Conservation (phyloP, 2,113 vertebrate species). For the Caranx ignobilis region DNA sequence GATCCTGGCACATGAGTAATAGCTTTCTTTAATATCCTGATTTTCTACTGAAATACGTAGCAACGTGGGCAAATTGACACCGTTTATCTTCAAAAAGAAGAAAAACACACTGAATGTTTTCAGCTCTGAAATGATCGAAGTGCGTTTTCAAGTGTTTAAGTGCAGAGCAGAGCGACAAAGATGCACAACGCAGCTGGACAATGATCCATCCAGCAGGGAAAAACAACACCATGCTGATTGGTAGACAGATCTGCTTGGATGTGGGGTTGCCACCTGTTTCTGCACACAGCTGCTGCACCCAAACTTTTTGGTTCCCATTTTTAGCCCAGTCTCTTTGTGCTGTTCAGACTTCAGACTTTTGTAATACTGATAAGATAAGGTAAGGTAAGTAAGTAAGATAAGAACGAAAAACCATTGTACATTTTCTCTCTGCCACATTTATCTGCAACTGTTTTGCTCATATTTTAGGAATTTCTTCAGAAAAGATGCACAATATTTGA, state of each 20-base stretch:
- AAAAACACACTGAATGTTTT: background rate
- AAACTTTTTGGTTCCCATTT: constrained; percentile 49
- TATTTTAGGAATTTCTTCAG: too few species aligned
- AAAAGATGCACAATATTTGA: background rate
- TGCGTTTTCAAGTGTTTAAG: constrained; percentile 27
- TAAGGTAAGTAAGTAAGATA: background rate
- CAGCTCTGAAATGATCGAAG: constrained; percentile 5
- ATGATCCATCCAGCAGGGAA: constrained; percentile 1
- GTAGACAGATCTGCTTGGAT: constrained; percentile 36
- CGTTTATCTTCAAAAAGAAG: background rate
- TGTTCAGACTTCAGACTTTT: background rate
- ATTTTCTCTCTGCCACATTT: too few species aligned
- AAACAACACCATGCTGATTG: constrained; percentile 16
- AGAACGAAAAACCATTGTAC: background rate
- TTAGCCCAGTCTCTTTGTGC: constrained; percentile 35
- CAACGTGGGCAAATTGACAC: background rate
- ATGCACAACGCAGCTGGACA: constrained; percentile 33
- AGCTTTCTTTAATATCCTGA: background rate
- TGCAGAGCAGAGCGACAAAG: background rate
- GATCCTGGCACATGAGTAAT: constrained; percentile 12
- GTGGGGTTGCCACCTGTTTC: constrained; percentile 72
- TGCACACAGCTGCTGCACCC: constrained; percentile 67
- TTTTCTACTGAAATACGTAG: constrained; percentile 3
- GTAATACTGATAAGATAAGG: background rate
- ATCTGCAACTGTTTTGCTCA: too few species aligned